These are phyloP conservation scores for Sceloporus undulatus DNA, from an alignment of 2,113 vertebrate species.

Conservation along the genomic window DNA sequence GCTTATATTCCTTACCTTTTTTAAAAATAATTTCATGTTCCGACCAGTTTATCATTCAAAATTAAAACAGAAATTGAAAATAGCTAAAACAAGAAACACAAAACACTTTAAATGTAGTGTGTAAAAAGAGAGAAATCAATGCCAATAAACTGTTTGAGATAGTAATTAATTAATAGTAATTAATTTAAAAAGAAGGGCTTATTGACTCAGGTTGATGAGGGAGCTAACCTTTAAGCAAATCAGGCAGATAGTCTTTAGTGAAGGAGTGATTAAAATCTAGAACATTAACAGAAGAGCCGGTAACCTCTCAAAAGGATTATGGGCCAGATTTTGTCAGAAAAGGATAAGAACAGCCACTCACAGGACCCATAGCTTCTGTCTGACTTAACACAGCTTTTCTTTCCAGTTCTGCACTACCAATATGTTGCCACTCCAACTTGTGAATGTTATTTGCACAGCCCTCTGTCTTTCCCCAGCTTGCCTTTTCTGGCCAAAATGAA, in stretches of 20 bases:
- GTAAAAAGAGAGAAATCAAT: slow-evolving; percentile 72
- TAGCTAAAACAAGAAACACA: not conserved
- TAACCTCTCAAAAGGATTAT: slow-evolving; percentile 35
- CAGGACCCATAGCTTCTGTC: no score
- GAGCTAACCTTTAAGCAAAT: slow-evolving; percentile 70
- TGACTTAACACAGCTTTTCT: not conserved
- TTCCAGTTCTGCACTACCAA: not conserved
- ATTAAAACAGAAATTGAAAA: slow-evolving; percentile 37
- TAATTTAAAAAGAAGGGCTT: slow-evolving; percentile 73
- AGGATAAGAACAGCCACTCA: slow-evolving; percentile 12
- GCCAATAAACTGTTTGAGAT: slow-evolving; percentile 71
- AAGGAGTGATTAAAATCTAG: slow-evolving; percentile 69
- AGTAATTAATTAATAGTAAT: slow-evolving; percentile 77
- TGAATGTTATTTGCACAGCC: no score
- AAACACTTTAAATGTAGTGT: slow-evolving; percentile 47
- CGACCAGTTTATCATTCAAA: rapidly evolving
- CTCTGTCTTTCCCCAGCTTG: no score
- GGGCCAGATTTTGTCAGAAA: slow-evolving; percentile 39
- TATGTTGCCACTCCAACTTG: not conserved
- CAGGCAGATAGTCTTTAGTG: slow-evolving; percentile 68
- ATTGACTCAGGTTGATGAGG: slow-evolving; percentile 74
- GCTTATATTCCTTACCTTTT: not conserved
- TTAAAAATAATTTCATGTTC: rapidly evolving
- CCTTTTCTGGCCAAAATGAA: no score
- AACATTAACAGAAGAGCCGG: slow-evolving; percentile 64